Conservation (phyloP, 1,140 invertebrate species). For the Drosophila cardini region DNA sequence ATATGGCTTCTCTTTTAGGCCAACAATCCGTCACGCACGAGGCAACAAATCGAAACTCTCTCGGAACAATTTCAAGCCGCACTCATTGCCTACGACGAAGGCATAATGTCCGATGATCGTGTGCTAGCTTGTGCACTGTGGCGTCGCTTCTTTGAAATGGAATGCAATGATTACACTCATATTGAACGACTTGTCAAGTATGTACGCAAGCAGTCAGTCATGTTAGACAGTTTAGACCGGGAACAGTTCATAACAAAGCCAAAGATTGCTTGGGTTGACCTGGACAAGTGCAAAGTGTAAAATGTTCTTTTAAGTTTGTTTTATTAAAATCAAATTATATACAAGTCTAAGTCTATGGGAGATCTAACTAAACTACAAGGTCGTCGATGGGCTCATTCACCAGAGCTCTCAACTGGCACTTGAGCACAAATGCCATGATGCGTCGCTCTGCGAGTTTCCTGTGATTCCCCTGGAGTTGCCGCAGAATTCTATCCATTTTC, state of each 20-base stretch:
- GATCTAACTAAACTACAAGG: constrained; percentile 46
- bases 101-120: constrained; percentile 89
- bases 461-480: constrained; percentile 43
- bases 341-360: constrained; percentile 22
- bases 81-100: constrained; percentile 94
- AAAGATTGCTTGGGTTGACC: constrained; percentile 83
- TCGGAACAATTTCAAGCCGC: constrained; percentile 93
- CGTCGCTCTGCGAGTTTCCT: constrained; percentile 58
- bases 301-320: constrained; percentile 50
- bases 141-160: constrained; percentile 90
- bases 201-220: constrained; percentile 89
- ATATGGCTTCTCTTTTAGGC: constrained; percentile 78
- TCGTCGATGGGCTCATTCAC: constrained; percentile 62
- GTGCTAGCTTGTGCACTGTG: constrained; percentile 93
- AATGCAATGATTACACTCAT: constrained; percentile 87
- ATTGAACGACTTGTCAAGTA: constrained; percentile 90
- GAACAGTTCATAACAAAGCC: constrained; percentile 84
- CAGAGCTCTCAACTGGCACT: constrained; percentile 69
- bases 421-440: constrained; percentile 72
- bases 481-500: constrained; percentile 55
- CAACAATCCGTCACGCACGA: constrained; percentile 86
- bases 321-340: constrained; percentile 53
- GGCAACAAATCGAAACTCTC: constrained; percentile 87
- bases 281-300: constrained; percentile 71
- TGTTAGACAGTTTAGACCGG: constrained; percentile 84